Evolutionary conservation across 53 echinoderm and acorn worm genomes (phyloP).

Genomic region (Actinopyga echinites): DNA sequence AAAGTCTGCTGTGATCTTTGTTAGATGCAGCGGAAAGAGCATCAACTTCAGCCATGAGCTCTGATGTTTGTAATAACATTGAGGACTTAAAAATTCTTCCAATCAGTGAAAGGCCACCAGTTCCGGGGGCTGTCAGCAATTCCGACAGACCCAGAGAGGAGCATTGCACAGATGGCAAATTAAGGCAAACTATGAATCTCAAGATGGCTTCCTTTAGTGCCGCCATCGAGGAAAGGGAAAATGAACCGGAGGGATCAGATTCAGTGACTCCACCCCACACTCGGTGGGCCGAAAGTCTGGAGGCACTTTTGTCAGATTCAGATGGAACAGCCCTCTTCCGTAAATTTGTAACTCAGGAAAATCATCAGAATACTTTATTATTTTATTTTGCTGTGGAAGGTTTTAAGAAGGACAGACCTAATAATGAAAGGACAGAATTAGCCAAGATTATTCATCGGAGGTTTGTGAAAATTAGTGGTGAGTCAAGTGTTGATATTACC

Average conservation of each 20-base stretch:
- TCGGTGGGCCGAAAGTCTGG: constrained; percentile 89
- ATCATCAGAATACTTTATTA: constrained; percentile 77
- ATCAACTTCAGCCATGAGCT: constrained; percentile 33
- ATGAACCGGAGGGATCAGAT: constrained; percentile 95
- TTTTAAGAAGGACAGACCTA: constrained; percentile 79
- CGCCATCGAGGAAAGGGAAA: constrained; percentile 41
- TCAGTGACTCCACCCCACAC: constrained; percentile 95
- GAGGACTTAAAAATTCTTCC: constrained; percentile 22
- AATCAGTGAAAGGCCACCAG: constrained; percentile 40
- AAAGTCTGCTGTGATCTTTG: constrained; percentile 25
- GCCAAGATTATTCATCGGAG: constrained; percentile 90
- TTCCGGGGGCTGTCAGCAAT: constrained; percentile 37
- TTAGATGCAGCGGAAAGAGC: constrained; percentile 2
- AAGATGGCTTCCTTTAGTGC: constrained; percentile 26
- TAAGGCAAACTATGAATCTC: constrained; percentile 44
- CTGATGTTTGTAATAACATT: constrained; percentile 20
- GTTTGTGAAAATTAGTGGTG: constrained; percentile 87
- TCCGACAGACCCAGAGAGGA: constrained; percentile 37
- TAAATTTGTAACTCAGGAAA: constrained; percentile 85
- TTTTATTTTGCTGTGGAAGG: constrained; percentile 97
- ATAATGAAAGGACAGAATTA: constrained; percentile 74
- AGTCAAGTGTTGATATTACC: constrained; percentile 72
- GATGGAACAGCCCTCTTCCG: constrained; percentile 88
- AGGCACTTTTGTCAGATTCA: constrained; percentile 82
- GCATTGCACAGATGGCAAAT: constrained; percentile 43